Conservation (phyloP, 2,113 vertebrate species). For the Apteryx owenii region DNA sequence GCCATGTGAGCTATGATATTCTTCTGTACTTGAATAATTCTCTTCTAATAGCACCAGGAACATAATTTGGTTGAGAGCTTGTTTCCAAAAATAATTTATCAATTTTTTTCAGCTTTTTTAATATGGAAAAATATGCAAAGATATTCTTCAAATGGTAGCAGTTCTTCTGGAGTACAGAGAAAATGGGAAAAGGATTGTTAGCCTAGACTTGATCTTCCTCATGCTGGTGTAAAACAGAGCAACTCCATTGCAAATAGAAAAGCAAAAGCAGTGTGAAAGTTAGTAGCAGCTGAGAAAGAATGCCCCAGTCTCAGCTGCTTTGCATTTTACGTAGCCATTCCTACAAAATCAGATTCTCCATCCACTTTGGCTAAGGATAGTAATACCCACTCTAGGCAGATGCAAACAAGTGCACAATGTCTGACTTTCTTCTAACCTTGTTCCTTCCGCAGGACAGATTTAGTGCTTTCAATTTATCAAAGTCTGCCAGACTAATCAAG, state of each 20-base stretch:
- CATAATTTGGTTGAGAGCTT: constrained; percentile 11
- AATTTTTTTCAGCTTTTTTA: constrained; percentile 35
- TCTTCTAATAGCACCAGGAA: constrained; percentile 30
- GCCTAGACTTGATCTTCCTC: background rate
- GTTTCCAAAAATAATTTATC: constrained; percentile 28
- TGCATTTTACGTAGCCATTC: background rate
- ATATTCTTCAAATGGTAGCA: background rate
- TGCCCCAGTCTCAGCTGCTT: background rate
- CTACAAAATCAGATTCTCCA: background rate
- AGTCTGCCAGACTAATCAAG: constrained; percentile 61
- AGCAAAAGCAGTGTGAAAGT: background rate
- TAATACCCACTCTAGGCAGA: background rate
- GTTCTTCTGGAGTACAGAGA: background rate
- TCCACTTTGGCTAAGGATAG: background rate
- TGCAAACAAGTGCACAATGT: background rate
- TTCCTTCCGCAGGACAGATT: constrained; percentile 20
- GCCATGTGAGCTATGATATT: background rate
- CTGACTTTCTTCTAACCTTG: constrained; percentile 61
- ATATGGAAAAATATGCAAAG: constrained; percentile 39
- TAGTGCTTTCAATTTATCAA: constrained; percentile 57
- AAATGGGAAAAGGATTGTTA: background rate
- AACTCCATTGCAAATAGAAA: background rate
- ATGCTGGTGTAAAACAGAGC: background rate
- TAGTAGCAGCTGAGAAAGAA: background rate
- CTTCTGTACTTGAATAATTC: constrained; percentile 17